Evolutionary conservation across 2,888 invertebrate species (phyloP), one percentile per base, ranked within the genome.

Genomic region (Sericinus montela): DNA sequence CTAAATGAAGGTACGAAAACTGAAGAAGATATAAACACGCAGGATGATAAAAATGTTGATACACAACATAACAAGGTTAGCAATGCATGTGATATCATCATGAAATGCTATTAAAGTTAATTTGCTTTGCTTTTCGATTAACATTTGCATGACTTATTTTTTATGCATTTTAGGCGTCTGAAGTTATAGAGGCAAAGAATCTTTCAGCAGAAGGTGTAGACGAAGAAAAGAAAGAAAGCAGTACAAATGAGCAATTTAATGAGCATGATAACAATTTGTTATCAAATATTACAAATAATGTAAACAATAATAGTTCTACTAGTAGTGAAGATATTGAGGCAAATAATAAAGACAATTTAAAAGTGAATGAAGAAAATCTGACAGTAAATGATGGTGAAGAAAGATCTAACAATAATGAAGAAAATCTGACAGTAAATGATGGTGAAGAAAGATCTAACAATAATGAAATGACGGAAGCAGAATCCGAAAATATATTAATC

Each of bases 41-140:
- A 54, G 11, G 70, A 19, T 3, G 19, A 19, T 19, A 19, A 2
- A 19, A 19, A 19, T 3, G 5, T 19, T 19, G 19, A 19, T 45
- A 58, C 47, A 10, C 62, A 58, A 45, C 55, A 62, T 42, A 60
- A 54, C 14, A 69, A 82, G 81, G 87, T 83, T 71, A 80, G 81
- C 58, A 55, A 53, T 65, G 80, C 84, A 80, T 75, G 77, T 59
- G 45, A 66, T 55, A 48, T 57, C 51, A 55, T 63, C 62, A 69
- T 58, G 65, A 68, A 69, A 72, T 70, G 69, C 60, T 55, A 45
- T 76, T 74, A 68, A 53, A 44, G 58, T 81, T 84, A 56, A 65
- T 80, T 87, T 85, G 87, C 87, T 62, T 68, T 66, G 87, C 87
- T 87, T 86, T 61, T 77, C 70, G 56, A 62, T 65, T 67, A 75